Conservation (phyloP, 2,113 vertebrate genomes). For the Pogona vitticeps region DNA sequence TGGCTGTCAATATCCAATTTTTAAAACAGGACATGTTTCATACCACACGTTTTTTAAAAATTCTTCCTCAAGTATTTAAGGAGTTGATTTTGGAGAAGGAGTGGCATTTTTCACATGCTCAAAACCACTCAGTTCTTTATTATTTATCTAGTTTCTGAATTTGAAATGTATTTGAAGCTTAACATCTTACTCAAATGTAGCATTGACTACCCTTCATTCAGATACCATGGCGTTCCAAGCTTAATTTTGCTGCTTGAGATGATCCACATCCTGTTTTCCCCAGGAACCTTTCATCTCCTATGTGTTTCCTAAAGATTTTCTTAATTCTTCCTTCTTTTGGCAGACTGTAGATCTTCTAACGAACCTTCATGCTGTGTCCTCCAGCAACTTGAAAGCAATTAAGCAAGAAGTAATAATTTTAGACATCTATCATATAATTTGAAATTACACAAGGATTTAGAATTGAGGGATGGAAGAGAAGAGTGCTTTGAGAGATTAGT, state of each 20-base stretch:
- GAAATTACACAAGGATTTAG: slow-evolving; percentile 75
- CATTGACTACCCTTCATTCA: not conserved
- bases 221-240: slow-evolving; percentile 41
- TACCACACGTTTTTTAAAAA: not conserved
- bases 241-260: slow-evolving; percentile 60
- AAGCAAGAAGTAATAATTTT: slow-evolving; percentile 74
- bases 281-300: slow-evolving; percentile 53
- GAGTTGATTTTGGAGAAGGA: not conserved
- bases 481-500: slow-evolving; percentile 79
- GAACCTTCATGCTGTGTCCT: slow-evolving; percentile 73
- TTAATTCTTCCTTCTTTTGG: slow-evolving; percentile 63
- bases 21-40: not conserved
- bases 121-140: not conserved
- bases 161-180: not conserved
- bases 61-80: no score
- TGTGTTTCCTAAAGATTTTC: slow-evolving; percentile 69
- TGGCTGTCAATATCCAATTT: not conserved
- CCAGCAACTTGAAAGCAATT: slow-evolving; percentile 75
- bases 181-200: not conserved
- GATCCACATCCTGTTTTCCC: slow-evolving; percentile 58
- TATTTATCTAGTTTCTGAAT: not conserved
- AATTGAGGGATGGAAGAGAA: slow-evolving; percentile 66
- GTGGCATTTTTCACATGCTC: not conserved
- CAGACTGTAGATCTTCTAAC: slow-evolving; percentile 73
- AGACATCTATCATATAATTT: slow-evolving; percentile 77